Conservation (phyloP, 2,888 invertebrate genomes). For the Callyntrura guangdongensis region DNA sequence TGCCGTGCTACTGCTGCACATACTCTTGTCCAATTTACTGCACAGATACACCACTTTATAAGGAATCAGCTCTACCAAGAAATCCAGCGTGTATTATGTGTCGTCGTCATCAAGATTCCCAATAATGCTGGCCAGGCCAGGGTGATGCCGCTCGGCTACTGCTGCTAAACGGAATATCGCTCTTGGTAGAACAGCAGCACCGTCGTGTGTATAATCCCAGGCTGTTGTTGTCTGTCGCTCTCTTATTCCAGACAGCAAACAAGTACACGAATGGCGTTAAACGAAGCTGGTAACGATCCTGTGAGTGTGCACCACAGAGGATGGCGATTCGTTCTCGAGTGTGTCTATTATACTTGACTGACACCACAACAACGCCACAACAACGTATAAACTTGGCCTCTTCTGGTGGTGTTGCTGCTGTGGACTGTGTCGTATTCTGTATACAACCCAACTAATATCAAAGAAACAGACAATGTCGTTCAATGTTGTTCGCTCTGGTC, state of each 20-base stretch:
- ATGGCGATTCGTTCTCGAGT: too few species aligned
- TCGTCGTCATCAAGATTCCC: neutral
- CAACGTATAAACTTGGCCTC: neutral
- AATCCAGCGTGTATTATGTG: slow-evolving; percentile 35
- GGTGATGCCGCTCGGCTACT: neutral
- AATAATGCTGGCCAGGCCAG: neutral
- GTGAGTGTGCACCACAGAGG: too few species aligned
- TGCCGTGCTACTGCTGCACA: neutral
- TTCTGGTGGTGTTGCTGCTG: neutral
- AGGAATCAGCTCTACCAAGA: slow-evolving; percentile 56
- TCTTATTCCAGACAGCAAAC: too few species aligned
- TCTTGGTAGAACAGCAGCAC: neutral
- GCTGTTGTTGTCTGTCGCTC: neutral
- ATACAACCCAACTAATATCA: neutral
- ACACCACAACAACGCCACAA: neutral
- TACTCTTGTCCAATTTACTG: neutral
- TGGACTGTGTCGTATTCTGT: neutral
- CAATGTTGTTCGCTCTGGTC: neutral
- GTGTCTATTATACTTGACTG: neutral
- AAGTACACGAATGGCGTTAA: too few species aligned
- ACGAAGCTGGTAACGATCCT: too few species aligned
- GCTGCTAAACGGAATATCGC: neutral
- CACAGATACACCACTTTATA: slow-evolving; percentile 1
- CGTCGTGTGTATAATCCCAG: neutral
- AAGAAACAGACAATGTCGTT: slow-evolving; percentile 31